These are phyloP conservation scores for Megalurothrips usitatus DNA, from an alignment of 2,888 invertebrate species.

Conservation along the genomic window DNA sequence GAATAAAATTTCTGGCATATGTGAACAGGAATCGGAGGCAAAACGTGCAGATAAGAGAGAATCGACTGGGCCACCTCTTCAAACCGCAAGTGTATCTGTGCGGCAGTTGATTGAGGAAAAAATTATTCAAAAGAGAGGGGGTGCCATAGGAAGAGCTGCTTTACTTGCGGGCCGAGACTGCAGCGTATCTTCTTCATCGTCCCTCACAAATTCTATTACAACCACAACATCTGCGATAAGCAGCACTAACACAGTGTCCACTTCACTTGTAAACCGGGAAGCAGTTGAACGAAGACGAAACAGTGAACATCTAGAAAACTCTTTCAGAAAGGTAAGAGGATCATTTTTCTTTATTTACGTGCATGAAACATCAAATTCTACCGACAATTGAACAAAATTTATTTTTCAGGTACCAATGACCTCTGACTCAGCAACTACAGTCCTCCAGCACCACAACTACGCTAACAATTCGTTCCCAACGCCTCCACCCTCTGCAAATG, in stretches of 20 bases:
- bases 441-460: constrained; percentile 8
- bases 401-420: neutral
- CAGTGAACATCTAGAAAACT: too few species aligned
- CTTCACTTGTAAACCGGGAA: too few species aligned
- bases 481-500: neutral
- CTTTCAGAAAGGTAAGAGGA: neutral
- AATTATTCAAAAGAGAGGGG: constrained; percentile 76
- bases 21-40: constrained; percentile 68
- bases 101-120: constrained; percentile 88
- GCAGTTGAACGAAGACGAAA: too few species aligned
- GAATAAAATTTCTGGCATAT: neutral
- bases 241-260: too few species aligned
- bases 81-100: constrained; percentile 89
- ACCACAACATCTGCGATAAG: too few species aligned
- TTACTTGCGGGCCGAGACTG: neutral
- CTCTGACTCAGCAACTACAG: neutral
- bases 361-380: too few species aligned
- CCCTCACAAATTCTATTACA: neutral
- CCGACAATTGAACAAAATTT: too few species aligned
- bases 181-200: neutral
- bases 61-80: constrained; percentile 73
- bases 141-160: neutral
- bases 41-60: constrained; percentile 85
- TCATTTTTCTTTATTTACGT: neutral
- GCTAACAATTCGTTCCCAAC: neutral